phyloP scores from a whole-genome alignment of 1,140 invertebrate genomes.

The Drosophila ficusphila region DNA sequence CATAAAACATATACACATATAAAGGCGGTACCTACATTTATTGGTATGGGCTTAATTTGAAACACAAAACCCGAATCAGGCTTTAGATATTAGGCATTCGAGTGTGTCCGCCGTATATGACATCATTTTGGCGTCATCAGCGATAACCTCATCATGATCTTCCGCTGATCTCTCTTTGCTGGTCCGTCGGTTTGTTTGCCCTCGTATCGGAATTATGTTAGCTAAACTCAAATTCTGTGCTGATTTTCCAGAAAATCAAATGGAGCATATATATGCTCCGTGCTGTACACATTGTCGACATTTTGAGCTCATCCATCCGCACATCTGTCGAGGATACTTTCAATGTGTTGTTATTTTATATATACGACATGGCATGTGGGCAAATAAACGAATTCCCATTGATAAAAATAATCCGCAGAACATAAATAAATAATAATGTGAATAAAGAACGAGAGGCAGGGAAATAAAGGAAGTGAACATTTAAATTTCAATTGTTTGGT shows the following conservation, averaged over 20 bases:
- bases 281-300: slow-evolving; percentile 22
- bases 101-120: slow-evolving; percentile 71
- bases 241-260: slow-evolving; percentile 42
- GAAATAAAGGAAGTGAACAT: slow-evolving; percentile 9
- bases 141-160: slow-evolving; percentile 57
- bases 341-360: slow-evolving; percentile 26
- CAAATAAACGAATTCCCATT: slow-evolving; percentile 47
- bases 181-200: slow-evolving; percentile 23
- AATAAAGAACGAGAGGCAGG: background rate
- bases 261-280: slow-evolving; percentile 3
- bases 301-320: slow-evolving; percentile 48
- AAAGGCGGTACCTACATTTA: slow-evolving; percentile 14
- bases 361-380: slow-evolving; percentile 31
- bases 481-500: background rate
- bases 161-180: slow-evolving; percentile 7
- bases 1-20: slow-evolving; percentile 20
- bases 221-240: slow-evolving; percentile 32
- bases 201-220: slow-evolving; percentile 40
- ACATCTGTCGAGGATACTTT: slow-evolving; percentile 64
- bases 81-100: slow-evolving; percentile 61
- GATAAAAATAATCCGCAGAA: slow-evolving; percentile 20
- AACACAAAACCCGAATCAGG: slow-evolving; percentile 66
- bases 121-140: slow-evolving; percentile 68
- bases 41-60: slow-evolving; percentile 50
- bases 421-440: slow-evolving; percentile 33